Base-by-base conservation (phyloP, 2,888 invertebrate species). In the Drosophila buzzatii region DNA sequence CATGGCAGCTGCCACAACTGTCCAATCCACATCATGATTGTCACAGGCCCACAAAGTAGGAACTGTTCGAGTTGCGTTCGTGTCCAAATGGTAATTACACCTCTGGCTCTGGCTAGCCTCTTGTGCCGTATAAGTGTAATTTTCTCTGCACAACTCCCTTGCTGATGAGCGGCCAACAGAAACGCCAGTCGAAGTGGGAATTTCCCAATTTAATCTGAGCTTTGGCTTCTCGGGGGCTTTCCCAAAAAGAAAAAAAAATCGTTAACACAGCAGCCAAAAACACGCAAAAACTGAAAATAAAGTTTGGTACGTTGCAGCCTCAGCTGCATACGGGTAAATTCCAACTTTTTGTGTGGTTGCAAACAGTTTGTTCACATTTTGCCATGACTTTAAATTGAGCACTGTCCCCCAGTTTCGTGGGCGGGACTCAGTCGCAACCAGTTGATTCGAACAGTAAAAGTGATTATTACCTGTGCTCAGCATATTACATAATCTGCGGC, bases 401-500 rank as follows among this genome's bases (percentile, higher is more conserved):
- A 6, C 44, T 44, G 56, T 45, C 49, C 39, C 47, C 27, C 14
- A 31, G 14, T 27, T 56, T 55, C 33, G 79, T 85, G 75, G 85
- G 82, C 73, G 77, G 70, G 76, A 76, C 76, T 69, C 76, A 64
- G 69, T 61, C 58, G 74, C 73, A 84, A 87, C 82, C 85, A 70
- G 85, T 85, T 85, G 56, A 62, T 49, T 47, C 20, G 47, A 63
- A 74, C 78, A 85, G 90, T 89, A 90, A 90, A 89, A 87, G 90
- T 87, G 79, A 87, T 84, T 81, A 89, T 79, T 73, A 74, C 70
- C 74, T 62, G 49, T 70, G 87, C 52, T 59, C 64, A 68, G 66
- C 39, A 73, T 90, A 73, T 90, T 90, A 82, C 91, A 91, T 90
- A 90, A 90, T 82, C 51, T 64, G 59, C 56, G 45, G 47, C 42